Percentiles rank a stretch among this genome's conserved stretches.
phyloP scores from a whole-genome alignment of 2,113 vertebrate genomes.

The Scatophagus argus region DNA sequence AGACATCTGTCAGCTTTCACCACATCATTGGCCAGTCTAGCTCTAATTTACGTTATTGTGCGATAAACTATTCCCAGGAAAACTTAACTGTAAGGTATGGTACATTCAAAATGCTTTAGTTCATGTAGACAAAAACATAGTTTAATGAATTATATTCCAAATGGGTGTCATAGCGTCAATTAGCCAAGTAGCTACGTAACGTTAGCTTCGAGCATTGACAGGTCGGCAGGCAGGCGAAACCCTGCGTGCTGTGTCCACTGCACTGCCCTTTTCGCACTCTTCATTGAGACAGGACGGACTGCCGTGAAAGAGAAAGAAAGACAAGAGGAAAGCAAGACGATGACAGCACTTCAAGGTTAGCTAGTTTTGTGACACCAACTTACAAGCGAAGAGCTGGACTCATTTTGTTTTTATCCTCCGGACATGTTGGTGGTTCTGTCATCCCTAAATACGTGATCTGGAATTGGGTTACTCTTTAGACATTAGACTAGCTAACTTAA shows the following conservation, averaged over 20 bases:
- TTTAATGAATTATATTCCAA: not conserved
- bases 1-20: not conserved
- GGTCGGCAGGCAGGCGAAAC: conserved; percentile 52
- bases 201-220: conserved; percentile 60
- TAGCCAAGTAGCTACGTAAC: conserved; percentile 49
- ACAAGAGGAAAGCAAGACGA: conserved; percentile 45
- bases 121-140: not conserved
- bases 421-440: not conserved
- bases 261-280: conserved; percentile 66
- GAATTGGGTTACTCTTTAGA: conserved; percentile 39
- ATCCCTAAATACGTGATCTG: not conserved
- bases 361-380: not conserved
- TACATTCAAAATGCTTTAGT: no score
- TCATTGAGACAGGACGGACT: conserved; percentile 58
- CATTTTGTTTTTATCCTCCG: not conserved
- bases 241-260: conserved; percentile 67
- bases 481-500: conserved; percentile 62
- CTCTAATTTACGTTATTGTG: no score
- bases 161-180: conserved; percentile 15
- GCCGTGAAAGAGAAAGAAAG: conserved; percentile 42
- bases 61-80: not conserved
- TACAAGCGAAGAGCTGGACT: not conserved
- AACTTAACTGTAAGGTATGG: not conserved
- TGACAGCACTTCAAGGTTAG: conserved; percentile 74
- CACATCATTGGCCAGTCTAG: not conserved